phyloP scores from a whole-genome alignment of 2,888 invertebrate species.

The Xanthorhoe spadicearia region DNA sequence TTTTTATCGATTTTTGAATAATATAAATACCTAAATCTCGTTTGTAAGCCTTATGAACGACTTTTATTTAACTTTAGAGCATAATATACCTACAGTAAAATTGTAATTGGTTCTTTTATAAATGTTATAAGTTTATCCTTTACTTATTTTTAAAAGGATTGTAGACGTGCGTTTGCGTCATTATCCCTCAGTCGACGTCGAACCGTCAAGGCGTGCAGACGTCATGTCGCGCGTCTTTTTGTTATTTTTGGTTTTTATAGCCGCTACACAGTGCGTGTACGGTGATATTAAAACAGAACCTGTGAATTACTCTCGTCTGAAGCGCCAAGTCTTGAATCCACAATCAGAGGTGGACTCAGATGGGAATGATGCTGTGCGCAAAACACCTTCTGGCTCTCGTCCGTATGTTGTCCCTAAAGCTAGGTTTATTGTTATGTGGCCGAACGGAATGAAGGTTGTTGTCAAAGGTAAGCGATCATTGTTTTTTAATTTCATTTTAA shows the following conservation, averaged over 20 bases:
- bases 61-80: no score
- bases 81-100: no score
- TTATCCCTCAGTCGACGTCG: constrained; percentile 49
- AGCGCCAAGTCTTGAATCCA: not conserved
- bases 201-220: constrained; percentile 48
- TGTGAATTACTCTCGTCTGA: not conserved
- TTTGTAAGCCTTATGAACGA: no score
- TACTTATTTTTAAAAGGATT: no score
- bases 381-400: not conserved
- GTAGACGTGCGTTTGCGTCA: no score
- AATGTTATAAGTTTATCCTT: no score
- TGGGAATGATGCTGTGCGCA: not conserved
- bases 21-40: no score
- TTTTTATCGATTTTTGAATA: no score
- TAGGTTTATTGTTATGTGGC: constrained; percentile 84
- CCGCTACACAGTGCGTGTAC: not conserved
- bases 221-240: constrained; percentile 50
- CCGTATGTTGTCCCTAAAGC: constrained; percentile 74
- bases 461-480: constrained; percentile 60
- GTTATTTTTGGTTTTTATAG: not conserved
- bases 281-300: not conserved
- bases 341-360: not conserved
- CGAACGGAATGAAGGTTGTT: constrained; percentile 85
- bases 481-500: no score
- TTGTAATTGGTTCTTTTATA: no score